These are phyloP conservation scores for Hydraecia micacea DNA, from an alignment of 2,888 invertebrate genomes.

Conservation along the genomic window DNA sequence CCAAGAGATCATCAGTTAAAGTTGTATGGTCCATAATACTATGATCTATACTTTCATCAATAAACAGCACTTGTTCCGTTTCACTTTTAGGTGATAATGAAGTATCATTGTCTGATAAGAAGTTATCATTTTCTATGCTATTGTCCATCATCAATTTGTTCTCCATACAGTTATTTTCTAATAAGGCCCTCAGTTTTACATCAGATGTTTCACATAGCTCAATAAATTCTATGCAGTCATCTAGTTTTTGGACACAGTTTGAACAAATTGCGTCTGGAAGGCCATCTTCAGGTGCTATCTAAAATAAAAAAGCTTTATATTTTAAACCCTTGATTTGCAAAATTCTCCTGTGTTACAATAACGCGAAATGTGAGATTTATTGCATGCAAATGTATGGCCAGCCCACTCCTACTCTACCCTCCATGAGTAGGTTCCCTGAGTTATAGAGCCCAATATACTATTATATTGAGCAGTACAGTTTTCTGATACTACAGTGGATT, in stretches of 20 bases:
- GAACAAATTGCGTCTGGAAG: constrained; percentile 81
- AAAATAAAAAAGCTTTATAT: constrained; percentile 53
- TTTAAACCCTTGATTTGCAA: background rate
- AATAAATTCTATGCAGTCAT: constrained; percentile 80
- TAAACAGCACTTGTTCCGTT: constrained; percentile 60
- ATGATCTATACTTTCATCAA: constrained; percentile 64
- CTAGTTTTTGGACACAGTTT: constrained; percentile 76
- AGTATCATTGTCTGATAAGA: constrained; percentile 51
- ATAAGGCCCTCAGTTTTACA: constrained; percentile 71
- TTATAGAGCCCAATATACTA: background rate
- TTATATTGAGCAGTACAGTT: background rate
- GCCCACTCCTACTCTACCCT: background rate
- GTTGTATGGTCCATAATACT: constrained; percentile 38
- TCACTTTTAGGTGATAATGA: constrained; percentile 67
- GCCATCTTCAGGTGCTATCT: constrained; percentile 83
- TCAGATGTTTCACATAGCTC: constrained; percentile 79
- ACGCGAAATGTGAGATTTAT: background rate
- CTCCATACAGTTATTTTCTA: constrained; percentile 55
- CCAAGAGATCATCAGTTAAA: constrained; percentile 44
- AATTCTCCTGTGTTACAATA: background rate
- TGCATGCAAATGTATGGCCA: background rate
- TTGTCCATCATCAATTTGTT: constrained; percentile 43
- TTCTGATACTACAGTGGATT: background rate
- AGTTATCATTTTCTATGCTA: constrained; percentile 39
- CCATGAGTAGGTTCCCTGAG: background rate